Conservation (phyloP, 2,888 invertebrate genomes). For the Limenitis camilla region DNA sequence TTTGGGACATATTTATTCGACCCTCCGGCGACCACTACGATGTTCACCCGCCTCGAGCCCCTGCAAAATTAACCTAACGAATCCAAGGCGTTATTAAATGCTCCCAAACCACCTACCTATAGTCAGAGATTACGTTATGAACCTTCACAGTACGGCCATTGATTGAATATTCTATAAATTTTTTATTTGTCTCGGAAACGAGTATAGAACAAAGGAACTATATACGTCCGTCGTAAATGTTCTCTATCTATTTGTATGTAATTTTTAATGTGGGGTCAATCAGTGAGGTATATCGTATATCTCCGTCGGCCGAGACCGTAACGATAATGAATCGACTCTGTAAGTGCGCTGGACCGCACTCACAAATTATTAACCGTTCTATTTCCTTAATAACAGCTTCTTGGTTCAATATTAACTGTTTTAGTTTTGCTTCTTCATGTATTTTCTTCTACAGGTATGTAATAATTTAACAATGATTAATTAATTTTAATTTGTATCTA, state of each 20-base stretch:
- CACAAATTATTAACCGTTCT: slow-evolving; percentile 73
- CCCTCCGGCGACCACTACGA: slow-evolving; percentile 69
- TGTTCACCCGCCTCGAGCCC: slow-evolving; percentile 43
- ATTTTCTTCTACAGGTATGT: too few species aligned
- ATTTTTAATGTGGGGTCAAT: slow-evolving; percentile 76
- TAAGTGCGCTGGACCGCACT: slow-evolving; percentile 70
- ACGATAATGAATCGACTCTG: slow-evolving; percentile 70
- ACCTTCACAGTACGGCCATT: slow-evolving; percentile 49
- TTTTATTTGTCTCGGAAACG: slow-evolving; percentile 58
- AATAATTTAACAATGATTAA: too few species aligned
- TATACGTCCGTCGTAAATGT: slow-evolving; percentile 49
- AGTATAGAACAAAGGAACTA: slow-evolving; percentile 62
- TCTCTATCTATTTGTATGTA: slow-evolving; percentile 66
- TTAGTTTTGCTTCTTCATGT: slow-evolving; percentile 40
- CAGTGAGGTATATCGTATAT: slow-evolving; percentile 71
- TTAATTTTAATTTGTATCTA: too few species aligned
- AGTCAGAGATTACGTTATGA: slow-evolving; percentile 55
- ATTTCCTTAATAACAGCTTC: slow-evolving; percentile 34
- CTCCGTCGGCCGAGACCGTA: slow-evolving; percentile 65
- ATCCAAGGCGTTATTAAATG: slow-evolving; percentile 63
- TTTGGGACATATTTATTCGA: slow-evolving; percentile 76
- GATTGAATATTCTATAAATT: slow-evolving; percentile 55
- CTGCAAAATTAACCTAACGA: slow-evolving; percentile 69
- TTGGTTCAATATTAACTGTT: too few species aligned
- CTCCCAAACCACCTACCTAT: slow-evolving; percentile 46